Conservation (phyloP, 1,140 invertebrate species). For the Aphelinus certus region DNA sequence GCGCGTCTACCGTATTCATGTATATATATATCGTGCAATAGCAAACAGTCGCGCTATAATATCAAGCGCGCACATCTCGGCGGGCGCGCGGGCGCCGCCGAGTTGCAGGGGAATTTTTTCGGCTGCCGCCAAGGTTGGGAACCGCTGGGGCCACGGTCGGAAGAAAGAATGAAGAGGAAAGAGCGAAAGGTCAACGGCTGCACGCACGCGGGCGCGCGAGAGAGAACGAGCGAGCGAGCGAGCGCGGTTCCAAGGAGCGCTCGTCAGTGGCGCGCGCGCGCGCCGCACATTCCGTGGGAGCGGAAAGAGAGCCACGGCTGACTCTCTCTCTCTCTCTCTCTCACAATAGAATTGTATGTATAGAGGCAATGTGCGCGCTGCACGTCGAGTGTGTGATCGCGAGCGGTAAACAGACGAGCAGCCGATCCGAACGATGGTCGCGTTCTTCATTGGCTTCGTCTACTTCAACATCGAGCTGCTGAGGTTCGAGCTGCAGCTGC, state of each 20-base stretch:
- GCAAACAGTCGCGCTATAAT: too few relatives aligned
- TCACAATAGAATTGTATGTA: conserved; percentile 10
- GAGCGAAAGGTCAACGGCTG: conserved; percentile 17
- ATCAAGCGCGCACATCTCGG: too few relatives aligned
- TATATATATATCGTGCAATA: background rate
- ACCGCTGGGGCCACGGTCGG: background rate
- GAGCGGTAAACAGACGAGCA: too few relatives aligned
- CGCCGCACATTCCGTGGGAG: conserved; percentile 24
- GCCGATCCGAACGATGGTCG: conserved; percentile 50
- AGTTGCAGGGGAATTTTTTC: too few relatives aligned
- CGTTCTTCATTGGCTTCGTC: conserved; percentile 54
- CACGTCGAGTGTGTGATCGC: too few relatives aligned
- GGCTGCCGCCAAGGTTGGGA: background rate
- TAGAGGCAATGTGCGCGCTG: too few relatives aligned
- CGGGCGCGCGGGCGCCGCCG: too few relatives aligned
- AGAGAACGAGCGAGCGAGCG: background rate
- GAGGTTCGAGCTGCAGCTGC: conserved; percentile 56
- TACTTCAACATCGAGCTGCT: conserved; percentile 56
- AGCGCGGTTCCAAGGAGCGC: conserved; percentile 1
- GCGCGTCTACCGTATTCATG: background rate
- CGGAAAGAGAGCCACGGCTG: background rate
- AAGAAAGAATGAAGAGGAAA: background rate
- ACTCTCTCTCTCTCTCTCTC: too few relatives aligned
- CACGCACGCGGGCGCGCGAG: too few relatives aligned
- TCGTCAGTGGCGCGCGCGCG: background rate